A percentile compares a stretch with the other conserved stretches of the same genome.
Evolutionary conservation across 2,797 vertebrate genomes (phyloP).

Genomic region (Anableps anableps): DNA sequence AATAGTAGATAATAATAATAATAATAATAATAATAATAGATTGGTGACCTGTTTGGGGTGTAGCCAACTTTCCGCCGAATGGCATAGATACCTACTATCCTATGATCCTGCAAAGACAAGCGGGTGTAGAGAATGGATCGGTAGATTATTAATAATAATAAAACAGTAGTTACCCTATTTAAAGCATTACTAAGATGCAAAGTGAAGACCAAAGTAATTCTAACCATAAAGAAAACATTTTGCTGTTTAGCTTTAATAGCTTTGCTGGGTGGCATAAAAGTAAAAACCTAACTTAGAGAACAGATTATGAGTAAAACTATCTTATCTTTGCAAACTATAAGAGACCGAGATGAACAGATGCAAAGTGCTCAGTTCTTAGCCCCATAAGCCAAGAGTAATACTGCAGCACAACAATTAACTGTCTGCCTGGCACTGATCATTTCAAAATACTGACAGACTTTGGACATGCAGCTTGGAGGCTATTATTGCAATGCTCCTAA

Average conservation of each 20-base stretch:
- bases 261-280: no score
- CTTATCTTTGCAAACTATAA: constrained; percentile 39
- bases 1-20: not conserved
- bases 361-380: constrained; percentile 23
- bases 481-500: not conserved
- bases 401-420: constrained; percentile 6
- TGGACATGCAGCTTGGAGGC: not conserved
- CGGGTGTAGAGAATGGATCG: constrained; percentile 30
- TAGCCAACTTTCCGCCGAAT: no score
- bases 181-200: no score
- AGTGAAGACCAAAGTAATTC: no score
- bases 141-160: no score
- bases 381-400: constrained; percentile 13
- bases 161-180: no score
- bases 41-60: not conserved
- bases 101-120: not conserved
- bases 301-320: no score
- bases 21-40: not conserved
- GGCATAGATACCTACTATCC: no score
- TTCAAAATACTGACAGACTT: constrained; percentile 2
- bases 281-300: no score
- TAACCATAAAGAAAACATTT: constrained; percentile 40
- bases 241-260: constrained; percentile 53
- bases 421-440: not conserved
- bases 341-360: constrained; percentile 5